Percentiles rank a stretch among this genome's conserved stretches.
These are phyloP conservation scores for Podarcis muralis DNA, from an alignment of 2,113 vertebrate genomes.

Conservation along the genomic window DNA sequence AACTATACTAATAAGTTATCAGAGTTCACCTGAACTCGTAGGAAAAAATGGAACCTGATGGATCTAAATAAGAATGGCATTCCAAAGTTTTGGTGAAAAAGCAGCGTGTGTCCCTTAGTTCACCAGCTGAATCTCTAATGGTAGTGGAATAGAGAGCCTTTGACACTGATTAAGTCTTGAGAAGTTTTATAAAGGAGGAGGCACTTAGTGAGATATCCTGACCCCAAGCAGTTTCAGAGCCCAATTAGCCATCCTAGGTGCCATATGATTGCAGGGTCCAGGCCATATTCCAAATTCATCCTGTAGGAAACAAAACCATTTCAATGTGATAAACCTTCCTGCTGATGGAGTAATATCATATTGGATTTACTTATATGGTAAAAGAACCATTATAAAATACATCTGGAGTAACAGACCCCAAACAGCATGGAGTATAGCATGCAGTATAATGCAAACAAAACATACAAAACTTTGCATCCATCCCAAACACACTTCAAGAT, in stretches of 20 bases:
- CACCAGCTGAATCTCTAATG: neutral
- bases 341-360: neutral
- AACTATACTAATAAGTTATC: neutral
- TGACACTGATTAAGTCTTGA: no score
- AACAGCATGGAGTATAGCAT: no score
- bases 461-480: no score
- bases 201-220: neutral
- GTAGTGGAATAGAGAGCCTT: no score
- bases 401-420: no score
- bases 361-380: no score
- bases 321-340: slow-evolving; percentile 51
- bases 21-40: neutral
- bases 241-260: neutral
- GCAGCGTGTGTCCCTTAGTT: neutral
- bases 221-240: neutral
- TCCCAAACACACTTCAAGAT: no score
- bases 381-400: no score
- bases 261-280: no score
- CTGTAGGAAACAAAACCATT: neutral
- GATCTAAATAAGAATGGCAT: neutral
- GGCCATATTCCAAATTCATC: slow-evolving; percentile 1
- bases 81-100: neutral
- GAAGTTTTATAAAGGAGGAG: neutral
- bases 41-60: neutral
- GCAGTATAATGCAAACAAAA: no score